Evolutionary conservation across 2,797 vertebrate genomes (phyloP).

Genomic region (Ambastaia sidthimunki): DNA sequence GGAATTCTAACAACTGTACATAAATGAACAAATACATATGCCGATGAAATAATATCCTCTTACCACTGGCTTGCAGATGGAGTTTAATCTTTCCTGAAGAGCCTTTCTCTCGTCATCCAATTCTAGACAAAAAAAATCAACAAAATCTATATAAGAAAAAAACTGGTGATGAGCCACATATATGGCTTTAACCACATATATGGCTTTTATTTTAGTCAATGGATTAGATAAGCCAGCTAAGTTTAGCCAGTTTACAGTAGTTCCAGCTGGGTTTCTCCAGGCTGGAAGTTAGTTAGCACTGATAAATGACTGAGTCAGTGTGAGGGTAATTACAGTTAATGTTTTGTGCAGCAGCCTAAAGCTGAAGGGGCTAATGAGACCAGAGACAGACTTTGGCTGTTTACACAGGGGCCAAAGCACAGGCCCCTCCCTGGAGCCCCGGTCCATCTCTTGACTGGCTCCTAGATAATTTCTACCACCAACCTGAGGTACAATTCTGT

Average conservation of each 20-base stretch:
- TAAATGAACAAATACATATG: background rate
- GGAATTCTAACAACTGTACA: background rate
- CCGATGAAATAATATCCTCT: conserved; percentile 66
- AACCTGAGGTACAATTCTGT: background rate
- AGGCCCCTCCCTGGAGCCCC: conserved; percentile 17
- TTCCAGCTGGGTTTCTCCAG: conserved; percentile 5
- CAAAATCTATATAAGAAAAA: background rate
- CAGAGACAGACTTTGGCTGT: conserved; percentile 40
- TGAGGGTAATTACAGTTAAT: conserved; percentile 64
- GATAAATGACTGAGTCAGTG: conserved; percentile 64
- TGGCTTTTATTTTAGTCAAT: background rate
- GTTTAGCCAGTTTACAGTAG: background rate
- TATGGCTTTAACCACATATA: background rate
- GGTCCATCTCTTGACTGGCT: conserved; percentile 1
- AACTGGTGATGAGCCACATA: background rate
- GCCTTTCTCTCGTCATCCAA: conserved; percentile 89
- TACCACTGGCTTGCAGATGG: conserved; percentile 88
- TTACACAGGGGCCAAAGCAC: conserved; percentile 25
- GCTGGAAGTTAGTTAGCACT: conserved; percentile 47
- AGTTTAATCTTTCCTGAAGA: conserved; percentile 85
- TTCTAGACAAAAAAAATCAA: conserved; percentile 78
- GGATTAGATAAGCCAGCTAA: conserved; percentile 16
- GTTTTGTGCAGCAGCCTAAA: conserved; percentile 52
- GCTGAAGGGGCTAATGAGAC: conserved; percentile 62
- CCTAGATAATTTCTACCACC: background rate